These are phyloP conservation scores for Eupithecia abbreviata DNA, from an alignment of 2,888 invertebrate genomes.

Conservation along the genomic window DNA sequence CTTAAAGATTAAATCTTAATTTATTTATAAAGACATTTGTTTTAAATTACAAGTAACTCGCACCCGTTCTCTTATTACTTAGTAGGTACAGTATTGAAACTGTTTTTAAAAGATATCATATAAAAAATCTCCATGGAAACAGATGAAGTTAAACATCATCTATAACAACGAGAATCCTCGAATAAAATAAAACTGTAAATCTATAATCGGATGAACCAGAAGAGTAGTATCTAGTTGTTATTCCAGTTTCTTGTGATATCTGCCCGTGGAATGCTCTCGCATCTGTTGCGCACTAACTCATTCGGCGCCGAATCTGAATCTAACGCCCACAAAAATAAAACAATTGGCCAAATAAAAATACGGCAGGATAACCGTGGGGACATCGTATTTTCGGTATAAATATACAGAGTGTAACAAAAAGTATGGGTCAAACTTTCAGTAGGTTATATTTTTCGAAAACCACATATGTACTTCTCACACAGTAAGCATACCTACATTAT, in stretches of 20 bases:
- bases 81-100: not conserved
- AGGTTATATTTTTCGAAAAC: not conserved
- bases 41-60: too few species aligned
- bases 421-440: not conserved
- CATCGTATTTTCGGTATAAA: constrained; percentile 21
- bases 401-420: not conserved
- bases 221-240: constrained; percentile 20
- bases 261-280: constrained; percentile 42
- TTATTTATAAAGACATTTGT: too few species aligned
- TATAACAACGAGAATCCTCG: not conserved
- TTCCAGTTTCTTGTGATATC: constrained; percentile 27
- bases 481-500: too few species aligned
- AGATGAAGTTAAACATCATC: not conserved
- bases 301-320: constrained; percentile 33
- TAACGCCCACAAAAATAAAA: constrained; percentile 29
- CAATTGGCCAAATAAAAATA: constrained; percentile 23
- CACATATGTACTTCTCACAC: not conserved
- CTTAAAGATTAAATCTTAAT: too few species aligned
- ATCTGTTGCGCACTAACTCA: constrained; percentile 77
- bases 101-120: not conserved
- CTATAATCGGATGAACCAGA: constrained; percentile 14
- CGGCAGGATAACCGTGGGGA: not conserved
- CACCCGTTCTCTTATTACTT: too few species aligned
- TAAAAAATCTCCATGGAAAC: not conserved
- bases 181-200: not conserved